phyloP scores from a whole-genome alignment of 2,113 vertebrate species.

The Callionymus lyra region DNA sequence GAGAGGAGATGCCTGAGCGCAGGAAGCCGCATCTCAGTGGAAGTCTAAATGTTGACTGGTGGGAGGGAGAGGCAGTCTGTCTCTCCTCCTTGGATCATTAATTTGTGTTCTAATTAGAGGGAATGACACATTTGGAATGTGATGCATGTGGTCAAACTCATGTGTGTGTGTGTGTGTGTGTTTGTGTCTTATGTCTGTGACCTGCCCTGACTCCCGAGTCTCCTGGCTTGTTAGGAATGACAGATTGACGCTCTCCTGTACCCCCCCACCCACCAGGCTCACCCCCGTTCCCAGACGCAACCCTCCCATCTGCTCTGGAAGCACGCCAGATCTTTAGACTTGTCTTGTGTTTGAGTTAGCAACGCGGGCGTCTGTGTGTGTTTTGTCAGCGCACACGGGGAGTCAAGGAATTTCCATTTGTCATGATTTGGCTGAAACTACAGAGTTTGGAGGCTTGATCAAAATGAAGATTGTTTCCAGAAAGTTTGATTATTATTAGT shows the following conservation, averaged over 20 bases:
- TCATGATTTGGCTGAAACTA: slow-evolving; percentile 9
- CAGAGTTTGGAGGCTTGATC: too few species aligned
- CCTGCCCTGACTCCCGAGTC: slow-evolving; percentile 57
- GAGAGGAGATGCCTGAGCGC: not conserved
- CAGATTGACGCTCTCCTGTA: slow-evolving; percentile 56
- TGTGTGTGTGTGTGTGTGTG: slow-evolving; percentile 20
- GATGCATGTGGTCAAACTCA: slow-evolving; percentile 27
- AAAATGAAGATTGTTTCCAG: too few species aligned
- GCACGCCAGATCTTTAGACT: slow-evolving; percentile 38
- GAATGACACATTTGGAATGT: slow-evolving; percentile 57
- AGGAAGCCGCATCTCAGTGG: slow-evolving; percentile 16
- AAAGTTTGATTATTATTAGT: slow-evolving; percentile 29
- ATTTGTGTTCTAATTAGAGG: slow-evolving; percentile 61
- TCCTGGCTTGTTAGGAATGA: slow-evolving; percentile 72
- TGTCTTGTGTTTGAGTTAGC: slow-evolving; percentile 21
- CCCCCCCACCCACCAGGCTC: slow-evolving; percentile 32
- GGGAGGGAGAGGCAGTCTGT: slow-evolving; percentile 27
- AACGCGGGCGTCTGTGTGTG: slow-evolving; percentile 18
- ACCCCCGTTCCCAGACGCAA: slow-evolving; percentile 25
- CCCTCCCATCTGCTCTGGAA: slow-evolving; percentile 63
- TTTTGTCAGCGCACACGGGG: slow-evolving; percentile 12
- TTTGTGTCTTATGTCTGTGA: slow-evolving; percentile 44
- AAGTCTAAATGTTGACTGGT: slow-evolving; percentile 34
- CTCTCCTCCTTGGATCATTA: slow-evolving; percentile 52
- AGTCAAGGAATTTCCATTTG: slow-evolving; percentile 8